Conservation (phyloP, 1,140 invertebrate genomes). For the Bombyx mandarina region DNA sequence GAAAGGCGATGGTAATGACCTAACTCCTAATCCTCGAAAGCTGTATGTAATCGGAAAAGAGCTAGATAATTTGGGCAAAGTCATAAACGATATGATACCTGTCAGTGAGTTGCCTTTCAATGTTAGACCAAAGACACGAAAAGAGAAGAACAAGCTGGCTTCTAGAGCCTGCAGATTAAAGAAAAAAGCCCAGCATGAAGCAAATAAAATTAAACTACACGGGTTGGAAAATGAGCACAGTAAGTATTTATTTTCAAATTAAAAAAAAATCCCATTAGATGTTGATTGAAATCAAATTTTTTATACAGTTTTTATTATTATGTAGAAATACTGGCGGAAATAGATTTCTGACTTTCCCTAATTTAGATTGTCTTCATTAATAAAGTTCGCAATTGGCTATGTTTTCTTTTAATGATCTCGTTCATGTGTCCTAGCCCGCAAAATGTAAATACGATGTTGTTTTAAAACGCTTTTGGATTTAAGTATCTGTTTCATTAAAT, state of each 20-base stretch:
- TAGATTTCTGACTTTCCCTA: no score
- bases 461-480: no score
- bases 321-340: no score
- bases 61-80: slow-evolving; percentile 89
- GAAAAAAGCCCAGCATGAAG: slow-evolving; percentile 96
- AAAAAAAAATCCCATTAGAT: no score
- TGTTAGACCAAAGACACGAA: slow-evolving; percentile 90
- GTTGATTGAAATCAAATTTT: no score
- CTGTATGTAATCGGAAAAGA: slow-evolving; percentile 92
- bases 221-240: slow-evolving; percentile 95
- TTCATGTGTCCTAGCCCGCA: no score
- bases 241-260: slow-evolving; percentile 68
- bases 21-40: slow-evolving; percentile 95
- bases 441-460: no score
- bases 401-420: no score
- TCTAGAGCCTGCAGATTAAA: slow-evolving; percentile 95
- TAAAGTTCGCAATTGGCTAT: no score
- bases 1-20: slow-evolving; percentile 97
- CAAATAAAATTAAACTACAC: slow-evolving; percentile 94
- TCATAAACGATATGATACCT: slow-evolving; percentile 96
- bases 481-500: no score
- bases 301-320: no score
- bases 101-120: slow-evolving; percentile 93
- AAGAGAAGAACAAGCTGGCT: slow-evolving; percentile 98
- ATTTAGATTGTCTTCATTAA: no score